Percentiles rank a stretch among this genome's conserved stretches.
phyloP scores from a whole-genome alignment of 2,113 vertebrate species.

The Syngnathoides biaculeatus region DNA sequence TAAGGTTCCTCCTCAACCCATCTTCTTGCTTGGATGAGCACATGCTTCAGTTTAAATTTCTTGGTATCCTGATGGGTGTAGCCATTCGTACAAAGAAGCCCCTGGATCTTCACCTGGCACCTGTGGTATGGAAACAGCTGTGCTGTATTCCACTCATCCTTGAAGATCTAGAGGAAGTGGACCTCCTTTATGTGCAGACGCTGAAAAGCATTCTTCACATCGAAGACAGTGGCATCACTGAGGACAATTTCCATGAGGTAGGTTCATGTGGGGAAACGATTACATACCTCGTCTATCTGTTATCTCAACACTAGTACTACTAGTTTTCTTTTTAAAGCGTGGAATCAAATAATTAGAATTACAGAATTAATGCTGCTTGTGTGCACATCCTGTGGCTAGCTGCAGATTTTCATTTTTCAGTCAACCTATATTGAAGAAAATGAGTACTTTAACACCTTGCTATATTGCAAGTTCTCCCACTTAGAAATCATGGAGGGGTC shows the following conservation, averaged over 20 bases:
- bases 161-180: slow-evolving; percentile 79
- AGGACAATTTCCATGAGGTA: slow-evolving; percentile 81
- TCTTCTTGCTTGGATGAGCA: slow-evolving; percentile 73
- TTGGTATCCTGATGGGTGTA: slow-evolving; percentile 81
- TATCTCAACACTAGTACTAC: too few relatives aligned
- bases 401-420: too few relatives aligned
- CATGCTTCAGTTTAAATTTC: slow-evolving; percentile 77
- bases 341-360: too few relatives aligned
- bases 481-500: too few relatives aligned
- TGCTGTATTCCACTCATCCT: slow-evolving; percentile 74
- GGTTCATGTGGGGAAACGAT: background rate
- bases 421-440: too few relatives aligned
- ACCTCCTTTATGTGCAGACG: slow-evolving; percentile 77
- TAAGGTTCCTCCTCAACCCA: slow-evolving; percentile 76
- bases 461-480: too few relatives aligned
- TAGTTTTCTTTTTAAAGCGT: background rate
- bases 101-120: slow-evolving; percentile 78
- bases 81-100: slow-evolving; percentile 81
- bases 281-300: background rate
- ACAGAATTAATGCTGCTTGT: background rate
- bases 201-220: slow-evolving; percentile 79
- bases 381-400: background rate
- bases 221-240: slow-evolving; percentile 78
- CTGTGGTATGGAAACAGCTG: slow-evolving; percentile 80
- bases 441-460: too few relatives aligned